Percentiles rank a stretch among this genome's conserved stretches.
Evolutionary conservation across 2,113 vertebrate species (phyloP).

Genomic region (Jacana jacana): DNA sequence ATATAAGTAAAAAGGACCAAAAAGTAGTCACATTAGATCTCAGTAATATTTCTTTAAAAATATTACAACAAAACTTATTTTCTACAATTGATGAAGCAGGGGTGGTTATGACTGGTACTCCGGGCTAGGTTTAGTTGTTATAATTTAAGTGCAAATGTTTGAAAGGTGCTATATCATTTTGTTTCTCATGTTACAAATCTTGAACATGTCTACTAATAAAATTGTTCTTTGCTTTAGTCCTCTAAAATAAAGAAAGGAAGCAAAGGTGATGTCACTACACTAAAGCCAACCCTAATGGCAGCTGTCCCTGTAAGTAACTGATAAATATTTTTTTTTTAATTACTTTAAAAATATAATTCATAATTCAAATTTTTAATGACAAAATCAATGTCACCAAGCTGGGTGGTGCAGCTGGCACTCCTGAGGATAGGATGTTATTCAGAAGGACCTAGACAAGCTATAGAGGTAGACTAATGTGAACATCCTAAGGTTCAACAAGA

Average conservation of each 20-base stretch:
- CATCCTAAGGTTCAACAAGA: not conserved
- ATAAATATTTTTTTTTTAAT: not conserved
- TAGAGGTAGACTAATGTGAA: not conserved
- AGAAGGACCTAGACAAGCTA: not conserved
- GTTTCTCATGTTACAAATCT: not conserved
- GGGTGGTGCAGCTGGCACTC: not conserved
- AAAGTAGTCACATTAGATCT: not conserved
- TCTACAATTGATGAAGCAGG: not conserved
- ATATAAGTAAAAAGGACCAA: not conserved
- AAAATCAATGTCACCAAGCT: not conserved
- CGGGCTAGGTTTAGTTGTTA: not conserved
- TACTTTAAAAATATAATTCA: not conserved
- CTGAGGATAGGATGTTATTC: not conserved
- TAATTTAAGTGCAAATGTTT: not conserved
- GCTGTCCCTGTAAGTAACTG: slow-evolving; percentile 89
- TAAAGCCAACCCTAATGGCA: slow-evolving; percentile 93
- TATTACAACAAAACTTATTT: not conserved
- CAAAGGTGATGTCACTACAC: slow-evolving; percentile 87
- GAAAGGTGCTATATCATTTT: not conserved
- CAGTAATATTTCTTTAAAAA: not conserved
- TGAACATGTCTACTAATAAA: not conserved
- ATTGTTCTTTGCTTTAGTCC: slow-evolving; percentile 77
- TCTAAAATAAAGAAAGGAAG: slow-evolving; percentile 98
- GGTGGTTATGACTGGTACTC: not conserved
- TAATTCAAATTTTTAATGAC: not conserved